Evolutionary conservation across 2,113 vertebrate species (phyloP).

Genomic region (Heterochromis multidens): DNA sequence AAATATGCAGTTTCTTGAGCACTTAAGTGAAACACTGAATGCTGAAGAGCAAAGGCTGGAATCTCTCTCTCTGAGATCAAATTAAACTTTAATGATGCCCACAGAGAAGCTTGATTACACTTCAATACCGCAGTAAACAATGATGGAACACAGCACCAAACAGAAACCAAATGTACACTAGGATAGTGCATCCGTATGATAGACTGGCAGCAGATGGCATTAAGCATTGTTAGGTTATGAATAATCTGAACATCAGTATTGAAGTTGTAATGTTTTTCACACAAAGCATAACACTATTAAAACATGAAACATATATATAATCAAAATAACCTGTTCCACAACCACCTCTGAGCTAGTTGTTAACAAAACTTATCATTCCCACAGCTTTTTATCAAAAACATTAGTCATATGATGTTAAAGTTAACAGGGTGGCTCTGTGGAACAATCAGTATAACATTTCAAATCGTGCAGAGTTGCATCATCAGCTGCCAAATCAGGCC

Average conservation of each 20-base stretch:
- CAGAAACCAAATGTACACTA: not conserved
- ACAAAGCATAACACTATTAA: not conserved
- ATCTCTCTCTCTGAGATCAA: conserved; percentile 14
- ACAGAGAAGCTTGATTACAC: not conserved
- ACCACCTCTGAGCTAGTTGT: not conserved
- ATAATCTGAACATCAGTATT: not conserved
- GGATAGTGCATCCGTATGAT: not conserved
- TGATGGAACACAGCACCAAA: not conserved
- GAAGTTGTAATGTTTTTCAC: not conserved
- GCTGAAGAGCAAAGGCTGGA: not conserved
- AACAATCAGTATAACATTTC: not conserved
- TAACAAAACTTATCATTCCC: not conserved
- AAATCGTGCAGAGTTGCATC: not conserved
- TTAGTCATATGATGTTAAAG: not conserved
- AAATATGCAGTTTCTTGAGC: not conserved
- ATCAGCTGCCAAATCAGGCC: not conserved
- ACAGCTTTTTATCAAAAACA: not conserved
- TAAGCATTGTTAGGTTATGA: not conserved
- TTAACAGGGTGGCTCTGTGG: not conserved
- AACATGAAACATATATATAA: not conserved
- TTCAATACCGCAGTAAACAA: conserved; percentile 6
- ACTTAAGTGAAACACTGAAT: not conserved
- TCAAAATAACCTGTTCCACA: not conserved
- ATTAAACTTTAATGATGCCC: conserved; percentile 30
- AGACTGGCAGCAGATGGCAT: not conserved